Conservation (phyloP, 2,113 vertebrate species). For the Daphoenositta chrysoptera region DNA sequence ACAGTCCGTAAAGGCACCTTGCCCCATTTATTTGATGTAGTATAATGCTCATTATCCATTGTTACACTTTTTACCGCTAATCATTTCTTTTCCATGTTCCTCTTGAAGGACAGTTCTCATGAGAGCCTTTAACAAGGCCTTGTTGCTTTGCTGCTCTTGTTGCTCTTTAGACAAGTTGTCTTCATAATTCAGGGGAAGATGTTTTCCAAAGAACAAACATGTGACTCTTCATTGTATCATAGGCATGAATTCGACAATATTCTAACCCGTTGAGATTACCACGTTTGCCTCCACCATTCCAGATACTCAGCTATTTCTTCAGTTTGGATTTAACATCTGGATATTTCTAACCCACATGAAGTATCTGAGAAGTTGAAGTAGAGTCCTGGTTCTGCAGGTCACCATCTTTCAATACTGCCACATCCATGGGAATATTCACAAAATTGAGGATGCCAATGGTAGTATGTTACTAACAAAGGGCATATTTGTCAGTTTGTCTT, state of each 20-base stretch:
- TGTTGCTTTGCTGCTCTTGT: neutral
- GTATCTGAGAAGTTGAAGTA: neutral
- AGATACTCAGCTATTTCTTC: neutral
- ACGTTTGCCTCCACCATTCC: neutral
- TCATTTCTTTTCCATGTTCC: neutral
- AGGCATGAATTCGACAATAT: neutral
- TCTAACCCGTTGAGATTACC: neutral
- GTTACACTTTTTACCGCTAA: neutral
- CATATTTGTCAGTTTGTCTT: neutral
- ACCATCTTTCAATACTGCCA: neutral
- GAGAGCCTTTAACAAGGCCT: neutral
- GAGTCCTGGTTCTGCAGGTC: neutral
- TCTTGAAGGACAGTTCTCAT: neutral
- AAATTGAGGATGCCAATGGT: neutral
- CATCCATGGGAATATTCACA: neutral
- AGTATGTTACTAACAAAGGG: neutral
- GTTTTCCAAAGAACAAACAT: neutral
- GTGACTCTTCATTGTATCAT: neutral
- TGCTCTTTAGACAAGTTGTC: neutral
- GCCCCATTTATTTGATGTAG: rapidly evolving
- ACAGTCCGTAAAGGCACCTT: neutral
- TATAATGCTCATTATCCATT: neutral
- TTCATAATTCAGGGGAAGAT: neutral
- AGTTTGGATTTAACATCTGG: neutral
- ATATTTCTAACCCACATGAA: neutral